phyloP scores from a whole-genome alignment of 2,113 vertebrate genomes.

The Tenrec ecaudatus region DNA sequence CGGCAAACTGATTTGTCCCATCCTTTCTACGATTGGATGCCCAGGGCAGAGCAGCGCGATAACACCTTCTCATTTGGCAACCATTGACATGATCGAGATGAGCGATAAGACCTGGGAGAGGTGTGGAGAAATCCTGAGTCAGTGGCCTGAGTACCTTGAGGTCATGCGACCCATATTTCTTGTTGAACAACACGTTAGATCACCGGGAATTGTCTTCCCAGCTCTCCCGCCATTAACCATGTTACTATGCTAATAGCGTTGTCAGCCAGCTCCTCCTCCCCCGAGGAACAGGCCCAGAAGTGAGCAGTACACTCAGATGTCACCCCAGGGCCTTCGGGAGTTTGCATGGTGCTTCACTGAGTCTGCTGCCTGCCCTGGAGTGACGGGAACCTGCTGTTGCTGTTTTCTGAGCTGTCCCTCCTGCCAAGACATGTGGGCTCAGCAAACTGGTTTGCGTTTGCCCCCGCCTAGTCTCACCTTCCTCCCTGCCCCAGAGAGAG shows the following conservation, averaged over 20 bases:
- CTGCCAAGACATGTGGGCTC: neutral
- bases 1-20: constrained; percentile 70
- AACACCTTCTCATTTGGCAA: constrained; percentile 71
- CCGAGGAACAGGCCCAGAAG: constrained; percentile 77
- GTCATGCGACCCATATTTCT: constrained; percentile 79
- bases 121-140: constrained; percentile 70
- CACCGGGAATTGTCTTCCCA: constrained; percentile 66
- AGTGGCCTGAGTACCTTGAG: constrained; percentile 52
- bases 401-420: neutral
- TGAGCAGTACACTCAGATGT: constrained; percentile 73
- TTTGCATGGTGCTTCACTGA: neutral
- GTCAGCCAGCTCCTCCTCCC: neutral
- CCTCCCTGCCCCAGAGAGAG: neutral
- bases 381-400: neutral
- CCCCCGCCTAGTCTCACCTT: too few relatives aligned
- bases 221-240: constrained; percentile 78
- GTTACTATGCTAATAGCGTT: constrained; percentile 67
- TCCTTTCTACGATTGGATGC: constrained; percentile 76
- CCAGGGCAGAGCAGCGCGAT: constrained; percentile 79
- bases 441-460: neutral
- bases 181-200: constrained; percentile 81
- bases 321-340: neutral
- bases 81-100: constrained; percentile 79
- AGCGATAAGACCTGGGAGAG: constrained; percentile 66
- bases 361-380: too few relatives aligned